These are phyloP conservation scores for Prolemur simus DNA, from an alignment of 2,113 vertebrate genomes.

Conservation along the genomic window DNA sequence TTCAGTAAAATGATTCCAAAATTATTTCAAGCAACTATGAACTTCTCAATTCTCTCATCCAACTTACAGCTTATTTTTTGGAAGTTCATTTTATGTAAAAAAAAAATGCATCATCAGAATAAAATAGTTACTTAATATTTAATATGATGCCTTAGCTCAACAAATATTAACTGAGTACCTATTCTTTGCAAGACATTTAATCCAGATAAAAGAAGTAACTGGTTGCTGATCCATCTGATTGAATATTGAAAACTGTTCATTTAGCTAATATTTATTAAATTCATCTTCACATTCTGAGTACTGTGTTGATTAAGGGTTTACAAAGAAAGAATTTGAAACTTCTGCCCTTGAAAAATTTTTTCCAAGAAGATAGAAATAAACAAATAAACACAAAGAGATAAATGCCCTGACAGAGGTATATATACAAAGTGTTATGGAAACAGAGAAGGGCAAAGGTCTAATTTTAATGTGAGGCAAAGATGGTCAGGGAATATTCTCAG, in stretches of 20 bases:
- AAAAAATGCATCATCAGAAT: not conserved
- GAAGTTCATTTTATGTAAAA: not conserved
- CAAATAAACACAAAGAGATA: not conserved
- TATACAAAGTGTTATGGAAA: not conserved
- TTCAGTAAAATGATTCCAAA: not conserved
- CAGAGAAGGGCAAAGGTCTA: not conserved
- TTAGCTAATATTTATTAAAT: not conserved
- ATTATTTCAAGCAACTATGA: not conserved
- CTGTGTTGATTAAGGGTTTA: not conserved
- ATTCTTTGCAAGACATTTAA: not conserved
- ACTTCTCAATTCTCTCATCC: not conserved
- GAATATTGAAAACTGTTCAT: not conserved
- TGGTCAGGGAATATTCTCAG: not conserved
- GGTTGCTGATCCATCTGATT: not conserved
- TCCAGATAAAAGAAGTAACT: not conserved
- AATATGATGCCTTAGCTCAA: not conserved
- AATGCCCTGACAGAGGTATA: not conserved
- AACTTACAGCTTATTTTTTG: conserved; percentile 21
- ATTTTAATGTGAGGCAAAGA: not conserved
- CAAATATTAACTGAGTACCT: not conserved
- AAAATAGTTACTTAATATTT: not conserved
- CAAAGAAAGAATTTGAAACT: not conserved
- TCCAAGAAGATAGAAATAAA: not conserved
- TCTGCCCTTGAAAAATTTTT: not conserved
- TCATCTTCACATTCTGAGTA: not conserved